Evolutionary conservation across 2,888 invertebrate species (phyloP), one percentile per base, ranked within the genome.

Genomic region (Brachypterus glaber): DNA sequence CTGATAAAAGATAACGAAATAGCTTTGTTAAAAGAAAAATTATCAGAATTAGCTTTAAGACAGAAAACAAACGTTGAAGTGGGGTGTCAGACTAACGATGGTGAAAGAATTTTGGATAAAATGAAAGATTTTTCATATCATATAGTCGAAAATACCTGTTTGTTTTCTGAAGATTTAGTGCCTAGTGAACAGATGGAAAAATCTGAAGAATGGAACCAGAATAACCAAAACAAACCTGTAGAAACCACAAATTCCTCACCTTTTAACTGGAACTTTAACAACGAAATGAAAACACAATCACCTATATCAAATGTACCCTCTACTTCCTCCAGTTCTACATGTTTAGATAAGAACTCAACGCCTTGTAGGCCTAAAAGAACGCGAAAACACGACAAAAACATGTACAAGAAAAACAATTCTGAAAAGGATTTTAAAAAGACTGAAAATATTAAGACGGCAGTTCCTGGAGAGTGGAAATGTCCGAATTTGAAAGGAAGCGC

Each of bases 1-100:
- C 65, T 66, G n/a, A 67, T 68, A 34, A 76, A 72, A 52, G 69
- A 72, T 2, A 62, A 68, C 43, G 74, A 78, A 60, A 74, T 79
- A 16, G 59, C 61, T 13, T 55, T 66, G 18, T 58, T 79, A 11
- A 71, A 70, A 43, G 64, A 65, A 11, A 67, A 70, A 58, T 57
- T 74, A 2, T 66, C 64, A 37, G 64, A 69, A 45, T 47, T 70
- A 15, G 51, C 53, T 2, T 24, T 55, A 11, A 64, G 65, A 37
- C 48, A 49, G 32, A 35, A 43, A 14, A 44, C 29, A 8, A 50
- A 51, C 32, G 45, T 44, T 14, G 45, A 45, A 4, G 39, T 51
- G 2, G n/a, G n/a, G n/a, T n/a, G n/a, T n/a, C 54, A 57, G 45
- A 52, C 48, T 1, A 47, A 53, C 18, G 50, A 52, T 17, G 47